Base-by-base conservation (phyloP, 2,888 invertebrate genomes). In the Drosophila gaucha region DNA sequence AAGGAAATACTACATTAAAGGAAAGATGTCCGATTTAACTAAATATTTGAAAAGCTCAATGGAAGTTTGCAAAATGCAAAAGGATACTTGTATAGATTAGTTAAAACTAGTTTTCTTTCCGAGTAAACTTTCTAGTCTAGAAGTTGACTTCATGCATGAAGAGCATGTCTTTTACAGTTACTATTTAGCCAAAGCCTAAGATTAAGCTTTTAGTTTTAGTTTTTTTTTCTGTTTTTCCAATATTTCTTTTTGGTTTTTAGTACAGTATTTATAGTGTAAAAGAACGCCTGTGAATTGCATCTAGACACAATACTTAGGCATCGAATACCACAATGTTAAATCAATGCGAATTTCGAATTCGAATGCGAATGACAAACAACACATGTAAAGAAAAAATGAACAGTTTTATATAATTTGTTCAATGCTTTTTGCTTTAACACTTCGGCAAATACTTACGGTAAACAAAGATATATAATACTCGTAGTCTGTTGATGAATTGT, bases 81-180 rank as follows among this genome's bases (percentile, higher is more conserved):
- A 22, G 43, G 16, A 28, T 26, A 36, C 16, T 18, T 28, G 3
- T 30, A 4, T 56, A 33, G 41, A 18, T 35, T 39, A 66, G 36
- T 36, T 36, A 49, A 31, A 16, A 30, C 14, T 51, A 51, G 26
- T 31, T 51, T 9, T 10, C 14, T 39, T 10, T 50, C 30, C 22
- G 36, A 28, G 6, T 4, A 8, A 20, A 20, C 6, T 33, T 26
- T 22, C 31, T 31, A 16, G 44, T 14, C 26, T 47, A 44, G 39
- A 20, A 16, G 49, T 73, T 64, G 70, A 43, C 31, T 62, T 70
- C 84, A 80, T 84, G 84, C 84, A 84, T 80, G 66, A 66, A n/a
- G 79, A 66, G 80, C 86, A 80, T 80, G 80, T 70, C 65, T 70
- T 46, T 52, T 18, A 44, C 46, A 51, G 39, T 38, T 12, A n/a